Evolutionary conservation across 2,113 vertebrate genomes (phyloP).

Genomic region (Athene noctua): DNA sequence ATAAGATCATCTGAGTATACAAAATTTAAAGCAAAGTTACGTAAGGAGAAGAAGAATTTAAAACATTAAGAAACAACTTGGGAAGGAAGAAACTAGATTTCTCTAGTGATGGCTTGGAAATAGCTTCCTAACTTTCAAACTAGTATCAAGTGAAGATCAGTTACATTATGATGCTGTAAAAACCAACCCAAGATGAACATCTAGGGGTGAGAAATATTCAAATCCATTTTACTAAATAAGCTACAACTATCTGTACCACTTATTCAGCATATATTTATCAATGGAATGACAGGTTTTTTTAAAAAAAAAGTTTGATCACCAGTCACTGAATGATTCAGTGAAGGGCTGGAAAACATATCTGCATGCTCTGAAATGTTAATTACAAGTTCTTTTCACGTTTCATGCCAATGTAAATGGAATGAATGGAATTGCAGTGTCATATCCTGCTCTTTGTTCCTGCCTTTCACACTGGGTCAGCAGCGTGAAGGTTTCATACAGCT

Average conservation of each 20-base stretch:
- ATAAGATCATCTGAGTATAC: slow-evolving; percentile 7
- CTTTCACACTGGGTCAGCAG: slow-evolving; percentile 4
- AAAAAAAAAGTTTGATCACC: background rate
- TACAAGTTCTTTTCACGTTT: background rate
- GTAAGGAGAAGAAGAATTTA: background rate
- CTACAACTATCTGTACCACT: background rate
- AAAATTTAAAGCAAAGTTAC: background rate
- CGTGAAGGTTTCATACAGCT: slow-evolving; percentile 32
- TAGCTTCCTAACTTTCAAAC: background rate
- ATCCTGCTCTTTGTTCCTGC: slow-evolving; percentile 49
- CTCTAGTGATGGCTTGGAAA: background rate
- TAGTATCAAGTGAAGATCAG: background rate
- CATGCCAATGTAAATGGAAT: background rate
- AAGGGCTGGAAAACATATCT: background rate
- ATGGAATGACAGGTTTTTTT: background rate
- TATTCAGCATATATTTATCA: background rate
- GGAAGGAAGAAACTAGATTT: background rate
- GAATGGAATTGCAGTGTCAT: slow-evolving; percentile 41
- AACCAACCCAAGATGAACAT: background rate
- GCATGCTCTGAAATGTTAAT: slow-evolving; percentile 14
- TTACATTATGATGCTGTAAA: background rate
- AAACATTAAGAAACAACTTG: background rate
- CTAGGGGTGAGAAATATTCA: background rate
- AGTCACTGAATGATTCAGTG: background rate
- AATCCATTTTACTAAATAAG: background rate